Percentiles rank a stretch among this genome's conserved stretches.
These are phyloP conservation scores for Distichodus sexfasciatus DNA, from an alignment of 2,797 vertebrate genomes.

Conservation along the genomic window DNA sequence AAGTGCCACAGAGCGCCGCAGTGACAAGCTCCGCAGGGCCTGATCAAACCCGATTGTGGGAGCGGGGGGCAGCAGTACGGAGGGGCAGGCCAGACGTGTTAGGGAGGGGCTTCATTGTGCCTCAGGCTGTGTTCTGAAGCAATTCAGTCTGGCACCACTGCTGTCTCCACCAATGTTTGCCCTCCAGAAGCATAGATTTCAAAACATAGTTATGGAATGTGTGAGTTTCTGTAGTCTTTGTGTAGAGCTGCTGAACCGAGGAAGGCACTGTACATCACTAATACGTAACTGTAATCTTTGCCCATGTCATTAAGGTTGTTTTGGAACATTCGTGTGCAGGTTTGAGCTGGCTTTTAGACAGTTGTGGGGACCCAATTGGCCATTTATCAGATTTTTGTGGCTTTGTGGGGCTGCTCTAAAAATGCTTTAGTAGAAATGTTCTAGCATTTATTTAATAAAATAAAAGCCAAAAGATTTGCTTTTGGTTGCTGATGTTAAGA, in stretches of 20 bases:
- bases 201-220: neutral
- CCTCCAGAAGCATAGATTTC: neutral
- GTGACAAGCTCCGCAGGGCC: constrained; percentile 69
- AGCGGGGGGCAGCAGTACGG: neutral
- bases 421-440: too few species aligned
- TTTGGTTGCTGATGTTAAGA: too few species aligned
- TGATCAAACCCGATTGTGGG: constrained; percentile 61
- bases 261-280: neutral
- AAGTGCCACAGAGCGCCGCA: constrained; percentile 64
- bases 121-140: neutral
- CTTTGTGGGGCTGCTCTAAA: too few species aligned
- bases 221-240: neutral
- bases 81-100: constrained; percentile 40
- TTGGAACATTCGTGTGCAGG: neutral
- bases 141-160: neutral
- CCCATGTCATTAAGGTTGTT: neutral
- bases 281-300: neutral
- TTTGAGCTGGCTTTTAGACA: too few species aligned
- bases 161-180: neutral
- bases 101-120: constrained; percentile 67
- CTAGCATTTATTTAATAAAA: too few species aligned
- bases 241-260: neutral
- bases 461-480: too few species aligned
- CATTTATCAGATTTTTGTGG: too few species aligned
- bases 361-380: too few species aligned